Base-by-base conservation (phyloP, 1,140 invertebrate genomes). In the Eriocheir sinensis region DNA sequence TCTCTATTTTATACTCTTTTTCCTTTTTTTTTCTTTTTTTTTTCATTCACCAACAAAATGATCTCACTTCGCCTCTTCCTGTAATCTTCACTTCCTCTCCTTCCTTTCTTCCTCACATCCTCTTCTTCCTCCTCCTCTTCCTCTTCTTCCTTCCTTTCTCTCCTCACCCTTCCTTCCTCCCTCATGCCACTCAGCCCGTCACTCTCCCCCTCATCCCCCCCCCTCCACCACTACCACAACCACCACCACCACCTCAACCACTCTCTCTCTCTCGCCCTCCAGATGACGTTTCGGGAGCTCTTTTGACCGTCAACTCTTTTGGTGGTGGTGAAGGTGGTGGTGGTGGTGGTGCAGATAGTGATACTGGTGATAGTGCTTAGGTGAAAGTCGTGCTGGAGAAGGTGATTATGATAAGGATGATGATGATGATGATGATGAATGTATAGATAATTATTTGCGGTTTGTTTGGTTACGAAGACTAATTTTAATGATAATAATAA, bases 101-200 rank as follows among this genome's bases (percentile, higher is more conserved):
- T 41, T 30, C 38, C 86, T 89, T 44, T 89, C 40, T 34, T 44
- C 86, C 40, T 89, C 44, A 9, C n/a, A 40, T 89, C 36, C 44
- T 38, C 44, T 27, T 41, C 86, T n/a, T 85, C 83, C 86, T 89
- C 38, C 86, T 44, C n/a, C 86, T 44, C 15, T 27, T 89, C 86
- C 86, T 89, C 86, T n/a, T 27, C 86, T n/a, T n/a, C 30, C 85
- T 8, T 12, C 60, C 60, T 72, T 21, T 40, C 6, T 40, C 27
- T 3, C 38, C 32, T 38, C 34, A 21, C 44, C 44, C 8, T 32
- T 38, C 38, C 41, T n/a, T 40, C 85, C 21, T 32, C 30, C n/a
- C 0, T 41, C 32, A 4, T 38, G 40, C 21, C 21, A 40, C 36
- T 88, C 36, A 27, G 9, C 17, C 38, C 17, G 36, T 41, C 38